A percentile compares a stretch with the other conserved stretches of the same genome.
Evolutionary conservation across 2,888 invertebrate genomes (phyloP).

Genomic region (Aplocera efformata): DNA sequence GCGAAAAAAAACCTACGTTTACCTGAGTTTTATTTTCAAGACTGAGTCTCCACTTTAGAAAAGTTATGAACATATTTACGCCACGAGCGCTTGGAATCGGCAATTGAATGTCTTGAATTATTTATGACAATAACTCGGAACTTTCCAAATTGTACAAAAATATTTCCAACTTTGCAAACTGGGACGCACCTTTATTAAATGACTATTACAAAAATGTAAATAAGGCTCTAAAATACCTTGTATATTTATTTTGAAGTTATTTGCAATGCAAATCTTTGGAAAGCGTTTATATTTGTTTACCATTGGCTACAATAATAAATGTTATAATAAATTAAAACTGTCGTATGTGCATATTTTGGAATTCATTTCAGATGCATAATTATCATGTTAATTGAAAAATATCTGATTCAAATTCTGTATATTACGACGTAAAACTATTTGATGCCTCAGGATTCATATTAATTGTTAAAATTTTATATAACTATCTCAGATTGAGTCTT

Average conservation of each 20-base stretch:
- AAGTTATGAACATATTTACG: constrained; percentile 18
- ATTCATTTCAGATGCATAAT: background rate
- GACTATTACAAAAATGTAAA: constrained; percentile 27
- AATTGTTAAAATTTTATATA: too few species aligned
- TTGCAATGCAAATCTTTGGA: constrained; percentile 29
- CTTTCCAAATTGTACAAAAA: constrained; percentile 16
- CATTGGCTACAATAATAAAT: constrained; percentile 1
- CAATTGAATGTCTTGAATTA: constrained; percentile 21
- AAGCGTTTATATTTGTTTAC: constrained; percentile 6
- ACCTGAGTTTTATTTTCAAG: constrained; percentile 4
- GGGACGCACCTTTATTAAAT: constrained; percentile 17
- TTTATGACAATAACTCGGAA: constrained; percentile 20
- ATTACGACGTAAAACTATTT: too few species aligned
- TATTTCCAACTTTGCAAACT: constrained; percentile 15
- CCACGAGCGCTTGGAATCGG: constrained; percentile 11
- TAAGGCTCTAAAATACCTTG: constrained; percentile 23
- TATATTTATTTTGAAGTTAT: constrained; percentile 24
- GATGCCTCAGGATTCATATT: too few species aligned
- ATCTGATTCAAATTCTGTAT: too few species aligned
- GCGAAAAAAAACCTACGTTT: background rate
- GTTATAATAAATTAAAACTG: background rate
- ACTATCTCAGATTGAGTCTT: too few species aligned
- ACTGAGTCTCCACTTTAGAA: constrained; percentile 6
- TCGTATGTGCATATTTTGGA: background rate
- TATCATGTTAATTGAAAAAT: too few species aligned